These are phyloP conservation scores for Xylophagus ater DNA, from an alignment of 2,888 invertebrate species.

Conservation along the genomic window DNA sequence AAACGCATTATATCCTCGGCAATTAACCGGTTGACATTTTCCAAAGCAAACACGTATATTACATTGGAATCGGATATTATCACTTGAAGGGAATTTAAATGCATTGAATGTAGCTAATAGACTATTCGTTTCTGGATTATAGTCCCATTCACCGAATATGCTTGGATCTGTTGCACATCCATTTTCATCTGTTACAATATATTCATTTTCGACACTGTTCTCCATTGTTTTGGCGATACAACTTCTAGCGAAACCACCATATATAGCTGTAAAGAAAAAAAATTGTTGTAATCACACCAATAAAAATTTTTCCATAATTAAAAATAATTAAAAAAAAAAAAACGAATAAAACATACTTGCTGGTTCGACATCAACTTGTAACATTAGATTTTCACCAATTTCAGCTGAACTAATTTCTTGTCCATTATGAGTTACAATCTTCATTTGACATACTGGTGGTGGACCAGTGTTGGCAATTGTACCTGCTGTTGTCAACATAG, in stretches of 20 bases:
- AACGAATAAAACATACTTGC: constrained; percentile 43
- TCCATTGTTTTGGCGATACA: constrained; percentile 90
- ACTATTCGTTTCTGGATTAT: constrained; percentile 74
- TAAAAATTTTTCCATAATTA: constrained; percentile 1
- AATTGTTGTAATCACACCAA: background rate
- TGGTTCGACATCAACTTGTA: constrained; percentile 77
- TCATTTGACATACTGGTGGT: constrained; percentile 85
- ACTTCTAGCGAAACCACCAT: constrained; percentile 86
- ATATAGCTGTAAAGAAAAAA: constrained; percentile 52
- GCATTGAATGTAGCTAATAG: constrained; percentile 83
- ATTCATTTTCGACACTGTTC: constrained; percentile 77
- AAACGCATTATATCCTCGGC: constrained; percentile 81
- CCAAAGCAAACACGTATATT: constrained; percentile 92
- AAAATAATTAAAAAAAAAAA: constrained; percentile 5
- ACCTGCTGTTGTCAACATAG: constrained; percentile 89
- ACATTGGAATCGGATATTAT: constrained; percentile 90
- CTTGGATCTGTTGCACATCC: constrained; percentile 88
- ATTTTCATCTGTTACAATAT: constrained; percentile 85
- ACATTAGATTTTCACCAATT: constrained; percentile 78
- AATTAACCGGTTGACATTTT: constrained; percentile 90
- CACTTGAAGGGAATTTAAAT: constrained; percentile 90
- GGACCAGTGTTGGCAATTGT: constrained; percentile 93
- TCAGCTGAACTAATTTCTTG: constrained; percentile 84
- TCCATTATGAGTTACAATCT: constrained; percentile 75
- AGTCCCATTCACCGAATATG: constrained; percentile 89